Evolutionary conservation across 2,113 vertebrate genomes (phyloP), one percentile per base, ranked within the genome.

Genomic region (Microcebus griseorufus): DNA sequence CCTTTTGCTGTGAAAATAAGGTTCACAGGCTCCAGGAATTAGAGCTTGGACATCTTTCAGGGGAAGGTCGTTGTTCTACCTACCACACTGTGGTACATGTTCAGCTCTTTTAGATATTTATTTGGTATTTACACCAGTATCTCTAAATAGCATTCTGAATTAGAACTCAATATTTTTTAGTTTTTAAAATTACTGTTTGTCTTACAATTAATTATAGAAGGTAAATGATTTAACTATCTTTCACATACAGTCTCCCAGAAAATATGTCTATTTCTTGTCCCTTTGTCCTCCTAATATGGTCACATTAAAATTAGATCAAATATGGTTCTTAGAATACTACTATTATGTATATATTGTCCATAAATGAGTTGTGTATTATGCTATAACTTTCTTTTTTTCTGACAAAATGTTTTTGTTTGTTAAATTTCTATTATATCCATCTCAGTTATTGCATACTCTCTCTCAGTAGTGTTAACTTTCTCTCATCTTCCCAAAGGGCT

Each of bases 251-350:
- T 9, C 17, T 79, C 62, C 55, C 62, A 7, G 95, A 72, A 88
- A 84, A 51, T 51, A 17, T n/a, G 1, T 83, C 18, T 16, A 2
- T 84, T 84, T 65, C 32, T 73, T 73, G 2, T 60, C 29, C 55
- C 27, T 72, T 94, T 37, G n/a, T 80, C 48, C 25, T 94, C 45
- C 55, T 60, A 65, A 13, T 48, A 73, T 53, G 22, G 13, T 39
- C 32, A 76, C n/a, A 84, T 88, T 84, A 88, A 94, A 84, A 55
- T 91, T 20, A 91, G 17, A 84, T 51, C n/a, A 92, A 88, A 83
- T 79, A 32, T 5, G 73, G 5, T 65, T 91, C 82, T 88, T 73
- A 14, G 2, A 42, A 37, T 72, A 32, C 48, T 73, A 65, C 16
- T 29, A 18, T 78, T 76, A 83, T 29, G 10, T 10, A n/a, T 64